Evolutionary conservation across 2,888 invertebrate species (phyloP), one percentile per base, ranked within the genome.

Genomic region (Ichneumoninae sp.): DNA sequence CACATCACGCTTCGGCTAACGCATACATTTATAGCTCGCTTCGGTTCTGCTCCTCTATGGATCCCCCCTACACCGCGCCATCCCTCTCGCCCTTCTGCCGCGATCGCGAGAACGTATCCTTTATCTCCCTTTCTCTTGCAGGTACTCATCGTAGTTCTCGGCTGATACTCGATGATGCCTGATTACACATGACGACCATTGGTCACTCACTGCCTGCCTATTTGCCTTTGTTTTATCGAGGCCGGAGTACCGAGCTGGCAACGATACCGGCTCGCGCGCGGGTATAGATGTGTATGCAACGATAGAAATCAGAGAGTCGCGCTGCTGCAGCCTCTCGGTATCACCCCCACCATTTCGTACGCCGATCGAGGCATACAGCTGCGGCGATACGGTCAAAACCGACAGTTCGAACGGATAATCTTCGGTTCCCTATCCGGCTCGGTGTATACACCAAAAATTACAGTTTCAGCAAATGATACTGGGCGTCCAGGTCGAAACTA

Each of bases 151-250:
- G 33, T 69, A 47, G 50, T 69, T 69, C 36, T 69, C 76, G 52
- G 65, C 83, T 74, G 81, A 83, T 83, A 80, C 87, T 83, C 88
- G 85, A 87, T 86, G 82, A 88, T 77, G 89, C 83, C 88, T 89
- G 89, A 91, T 89, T 89, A 88, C 88, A 86, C 88, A 86, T 75
- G 87, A 88, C 75, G 85, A 85, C 88, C 89, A 88, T 89, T 89
- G 89, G 86, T 88, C 90, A 88, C 85, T 88, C 85, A 76, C 79
- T 82, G 88, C 75, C 77, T 84, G 85, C 78, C 86, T 87, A 81
- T 83, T 87, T 87, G 89, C 85, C 88, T 88, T 89, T 90, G 90
- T 90, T 89, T 89, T 87, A 88, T 89, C 86, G 88, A 68, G 84
- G 76, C 81, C 79, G 83, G 63, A 30, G 30, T 66, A 57, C 30